Percentiles rank a stretch among this genome's conserved stretches.
Conservation (phyloP, 2,113 vertebrate genomes). For the Psilopogon haemacephalus region DNA sequence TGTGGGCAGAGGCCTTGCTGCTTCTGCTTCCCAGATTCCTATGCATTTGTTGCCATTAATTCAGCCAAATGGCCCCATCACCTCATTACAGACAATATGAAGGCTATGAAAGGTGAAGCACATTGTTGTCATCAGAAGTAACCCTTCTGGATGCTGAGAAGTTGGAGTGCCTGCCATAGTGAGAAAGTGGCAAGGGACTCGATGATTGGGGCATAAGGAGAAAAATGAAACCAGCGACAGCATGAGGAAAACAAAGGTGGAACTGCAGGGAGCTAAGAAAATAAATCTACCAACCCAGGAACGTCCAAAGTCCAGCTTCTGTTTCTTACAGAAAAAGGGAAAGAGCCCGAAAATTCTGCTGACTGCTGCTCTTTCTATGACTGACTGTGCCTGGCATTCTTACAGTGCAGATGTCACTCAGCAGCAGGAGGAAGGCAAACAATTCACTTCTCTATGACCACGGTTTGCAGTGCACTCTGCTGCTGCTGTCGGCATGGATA, state of each 20-base stretch:
- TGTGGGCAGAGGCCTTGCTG: neutral
- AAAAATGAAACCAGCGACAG: neutral
- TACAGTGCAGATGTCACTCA: neutral
- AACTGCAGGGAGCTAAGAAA: neutral
- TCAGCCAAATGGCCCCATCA: neutral
- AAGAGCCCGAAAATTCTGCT: slow-evolving; percentile 15
- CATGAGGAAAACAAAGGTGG: neutral
- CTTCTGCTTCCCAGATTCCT: neutral
- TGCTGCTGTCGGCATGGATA: neutral
- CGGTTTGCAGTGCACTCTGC: neutral
- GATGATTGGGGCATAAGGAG: neutral
- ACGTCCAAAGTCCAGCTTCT: neutral
- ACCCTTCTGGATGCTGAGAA: neutral
- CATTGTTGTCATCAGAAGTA: neutral
- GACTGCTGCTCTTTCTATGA: neutral
- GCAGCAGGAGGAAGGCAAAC: neutral
- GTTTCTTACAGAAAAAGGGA: slow-evolving; percentile 4
- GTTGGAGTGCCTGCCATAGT: neutral
- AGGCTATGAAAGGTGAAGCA: neutral
- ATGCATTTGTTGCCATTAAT: neutral
- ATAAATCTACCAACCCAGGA: neutral
- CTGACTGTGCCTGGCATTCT: neutral
- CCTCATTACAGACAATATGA: neutral
- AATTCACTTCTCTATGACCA: neutral
- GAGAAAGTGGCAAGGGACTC: neutral